Evolutionary conservation across 2,888 invertebrate species (phyloP).

Genomic region (Beris morrisii): DNA sequence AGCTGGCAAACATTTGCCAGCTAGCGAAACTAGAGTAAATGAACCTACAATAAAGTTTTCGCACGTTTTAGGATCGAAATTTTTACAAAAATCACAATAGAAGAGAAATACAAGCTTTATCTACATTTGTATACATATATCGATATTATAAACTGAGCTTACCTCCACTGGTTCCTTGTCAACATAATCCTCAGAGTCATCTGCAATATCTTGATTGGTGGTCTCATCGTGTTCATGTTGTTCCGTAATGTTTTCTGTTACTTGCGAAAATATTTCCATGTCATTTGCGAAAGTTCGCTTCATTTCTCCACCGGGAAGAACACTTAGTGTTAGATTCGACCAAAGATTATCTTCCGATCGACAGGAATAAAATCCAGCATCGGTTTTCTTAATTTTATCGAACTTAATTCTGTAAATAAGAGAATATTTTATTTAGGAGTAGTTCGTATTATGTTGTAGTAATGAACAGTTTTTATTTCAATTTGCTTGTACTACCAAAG

Average conservation of each 20-base stretch:
- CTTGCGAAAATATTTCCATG: conserved; percentile 35
- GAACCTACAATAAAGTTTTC: too few relatives aligned
- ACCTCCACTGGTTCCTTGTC: conserved; percentile 31
- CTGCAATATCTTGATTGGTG: conserved; percentile 10
- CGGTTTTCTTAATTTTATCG: conserved; percentile 43
- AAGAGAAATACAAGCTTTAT: too few relatives aligned
- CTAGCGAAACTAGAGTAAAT: too few relatives aligned
- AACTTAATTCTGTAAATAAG: conserved; percentile 41
- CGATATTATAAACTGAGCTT: background rate
- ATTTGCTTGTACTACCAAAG: too few relatives aligned
- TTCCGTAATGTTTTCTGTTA: conserved; percentile 26
- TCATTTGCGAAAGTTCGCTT: conserved; percentile 31
- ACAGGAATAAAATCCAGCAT: conserved; percentile 50
- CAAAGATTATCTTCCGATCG: conserved; percentile 42
- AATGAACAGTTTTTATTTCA: too few relatives aligned
- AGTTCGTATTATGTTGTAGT: too few relatives aligned
- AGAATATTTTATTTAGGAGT: conserved; percentile 12
- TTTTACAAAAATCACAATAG: too few relatives aligned
- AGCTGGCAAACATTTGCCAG: too few relatives aligned
- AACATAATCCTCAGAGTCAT: conserved; percentile 31
- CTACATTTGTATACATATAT: too few relatives aligned
- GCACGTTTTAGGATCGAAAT: too few relatives aligned
- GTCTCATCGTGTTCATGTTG: conserved; percentile 14
- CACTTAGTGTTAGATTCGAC: conserved; percentile 48
- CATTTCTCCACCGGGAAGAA: conserved; percentile 40